These are phyloP conservation scores for Salpingus planirostris DNA, from an alignment of 2,888 invertebrate species.

Conservation along the genomic window DNA sequence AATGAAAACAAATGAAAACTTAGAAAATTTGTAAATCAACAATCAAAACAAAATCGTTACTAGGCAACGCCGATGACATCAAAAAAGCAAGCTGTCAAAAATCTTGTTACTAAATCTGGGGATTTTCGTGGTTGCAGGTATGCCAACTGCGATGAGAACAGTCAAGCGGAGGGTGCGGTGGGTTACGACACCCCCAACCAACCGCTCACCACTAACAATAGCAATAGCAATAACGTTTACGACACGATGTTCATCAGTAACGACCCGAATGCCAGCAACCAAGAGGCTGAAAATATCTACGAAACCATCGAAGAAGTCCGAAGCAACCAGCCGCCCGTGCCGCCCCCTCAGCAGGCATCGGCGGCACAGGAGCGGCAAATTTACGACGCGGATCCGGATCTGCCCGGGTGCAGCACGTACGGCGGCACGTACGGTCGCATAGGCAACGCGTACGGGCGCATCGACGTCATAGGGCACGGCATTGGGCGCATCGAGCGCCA, in stretches of 20 bases:
- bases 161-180: conserved; percentile 48
- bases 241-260: conserved; percentile 45
- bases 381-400: conserved; percentile 25
- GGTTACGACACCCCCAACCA: conserved; percentile 41
- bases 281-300: conserved; percentile 37
- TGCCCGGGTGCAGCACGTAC: conserved; percentile 27
- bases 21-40: no score
- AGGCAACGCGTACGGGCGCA: conserved; percentile 45
- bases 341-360: conserved; percentile 10
- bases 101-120: no score
- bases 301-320: conserved; percentile 1
- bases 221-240: no score
- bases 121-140: conserved; percentile 27
- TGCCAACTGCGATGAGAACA: conserved; percentile 45
- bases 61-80: no score
- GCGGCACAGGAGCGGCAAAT: conserved; percentile 26
- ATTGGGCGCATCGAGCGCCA: conserved; percentile 51
- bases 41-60: no score
- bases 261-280: conserved; percentile 39
- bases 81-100: no score
- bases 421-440: conserved; percentile 37
- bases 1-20: no score
- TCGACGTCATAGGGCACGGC: conserved; percentile 46
- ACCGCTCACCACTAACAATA: no score
- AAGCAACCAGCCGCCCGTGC: conserved; percentile 15